phyloP scores from a whole-genome alignment of 2,797 vertebrate genomes.

The Sebastes variabilis region DNA sequence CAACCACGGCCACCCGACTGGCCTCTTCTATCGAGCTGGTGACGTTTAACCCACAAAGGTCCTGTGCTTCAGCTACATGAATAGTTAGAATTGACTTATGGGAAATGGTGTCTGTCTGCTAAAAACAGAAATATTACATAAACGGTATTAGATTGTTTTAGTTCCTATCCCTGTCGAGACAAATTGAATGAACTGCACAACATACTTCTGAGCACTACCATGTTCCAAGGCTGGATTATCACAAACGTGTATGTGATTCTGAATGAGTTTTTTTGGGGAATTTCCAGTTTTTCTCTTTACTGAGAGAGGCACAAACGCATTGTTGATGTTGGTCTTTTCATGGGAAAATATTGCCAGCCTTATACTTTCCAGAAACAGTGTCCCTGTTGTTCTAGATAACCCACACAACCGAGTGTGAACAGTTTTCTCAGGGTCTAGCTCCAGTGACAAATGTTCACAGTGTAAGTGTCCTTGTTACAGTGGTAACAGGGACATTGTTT shows the following conservation, averaged over 20 bases:
- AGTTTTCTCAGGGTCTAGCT: neutral
- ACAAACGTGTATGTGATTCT: neutral
- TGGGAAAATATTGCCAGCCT: neutral
- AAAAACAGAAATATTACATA: neutral
- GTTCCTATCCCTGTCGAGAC: neutral
- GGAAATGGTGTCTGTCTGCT: neutral
- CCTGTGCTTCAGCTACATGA: neutral
- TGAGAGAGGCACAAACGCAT: neutral
- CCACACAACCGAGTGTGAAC: neutral
- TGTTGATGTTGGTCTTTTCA: neutral
- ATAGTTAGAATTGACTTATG: neutral
- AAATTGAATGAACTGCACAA: neutral
- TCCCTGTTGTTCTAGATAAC: neutral
- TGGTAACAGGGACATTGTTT: neutral
- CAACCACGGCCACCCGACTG: neutral
- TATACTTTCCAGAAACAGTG: neutral
- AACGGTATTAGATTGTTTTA: neutral
- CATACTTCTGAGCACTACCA: neutral
- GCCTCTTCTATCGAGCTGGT: neutral
- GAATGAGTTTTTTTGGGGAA: neutral
- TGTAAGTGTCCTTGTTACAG: conserved; percentile 20
- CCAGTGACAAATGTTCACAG: neutral
- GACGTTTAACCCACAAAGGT: neutral
- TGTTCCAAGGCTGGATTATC: neutral
- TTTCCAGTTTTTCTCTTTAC: neutral